Conservation (phyloP, 64 coral and sea anemone genomes). For the Actinia equina region DNA sequence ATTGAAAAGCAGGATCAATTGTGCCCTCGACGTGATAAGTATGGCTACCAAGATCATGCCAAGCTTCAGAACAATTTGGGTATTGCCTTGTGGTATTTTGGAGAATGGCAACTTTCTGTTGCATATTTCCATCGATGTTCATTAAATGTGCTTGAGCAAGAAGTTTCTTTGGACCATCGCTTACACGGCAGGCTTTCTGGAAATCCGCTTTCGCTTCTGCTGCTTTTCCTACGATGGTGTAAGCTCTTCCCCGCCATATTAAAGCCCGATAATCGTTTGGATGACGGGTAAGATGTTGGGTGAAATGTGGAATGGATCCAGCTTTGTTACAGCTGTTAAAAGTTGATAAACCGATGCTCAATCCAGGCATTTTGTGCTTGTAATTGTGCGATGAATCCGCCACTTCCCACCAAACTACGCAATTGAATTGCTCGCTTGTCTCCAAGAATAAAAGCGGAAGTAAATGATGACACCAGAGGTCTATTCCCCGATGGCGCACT, state of each 20-base stretch:
- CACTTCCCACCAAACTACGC: neutral
- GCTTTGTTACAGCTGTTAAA: constrained; percentile 21
- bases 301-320: constrained; percentile 8
- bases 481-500: too few relatives aligned
- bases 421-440: neutral
- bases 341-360: neutral
- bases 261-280: constrained; percentile 14
- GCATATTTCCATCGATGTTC: neutral
- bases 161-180: neutral
- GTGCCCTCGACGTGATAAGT: neutral
- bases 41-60: neutral
- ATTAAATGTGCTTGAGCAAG: constrained; percentile 9
- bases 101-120: neutral
- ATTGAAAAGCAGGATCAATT: neutral
- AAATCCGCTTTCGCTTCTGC: neutral
- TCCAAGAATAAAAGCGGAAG: too few relatives aligned
- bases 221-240: neutral
- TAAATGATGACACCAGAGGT: too few relatives aligned
- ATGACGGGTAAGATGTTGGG: constrained; percentile 1
- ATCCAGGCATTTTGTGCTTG: neutral
- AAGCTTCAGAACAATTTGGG: constrained; percentile 21
- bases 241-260: neutral
- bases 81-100: neutral
- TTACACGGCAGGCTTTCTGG: constrained; percentile 5
- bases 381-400: neutral